phyloP scores from a whole-genome alignment of 2,888 invertebrate genomes.

The Eupithecia insigniata region DNA sequence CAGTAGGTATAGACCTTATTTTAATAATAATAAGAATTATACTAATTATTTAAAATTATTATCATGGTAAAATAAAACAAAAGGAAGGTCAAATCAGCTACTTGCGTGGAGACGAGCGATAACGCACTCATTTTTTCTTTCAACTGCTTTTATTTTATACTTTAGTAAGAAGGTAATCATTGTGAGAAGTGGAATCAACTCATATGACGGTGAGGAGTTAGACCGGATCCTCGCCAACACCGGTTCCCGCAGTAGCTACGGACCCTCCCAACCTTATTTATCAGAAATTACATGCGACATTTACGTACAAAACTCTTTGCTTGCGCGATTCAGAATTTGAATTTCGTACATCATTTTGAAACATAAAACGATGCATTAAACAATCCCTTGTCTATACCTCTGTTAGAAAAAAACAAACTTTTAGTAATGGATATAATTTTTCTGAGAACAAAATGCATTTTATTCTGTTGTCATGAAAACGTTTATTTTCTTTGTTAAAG shows the following conservation, averaged over 20 bases:
- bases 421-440: no score
- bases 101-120: neutral
- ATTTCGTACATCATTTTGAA: neutral
- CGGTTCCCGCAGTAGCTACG: slow-evolving; percentile 25
- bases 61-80: neutral
- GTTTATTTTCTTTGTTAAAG: neutral
- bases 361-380: no score
- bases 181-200: slow-evolving; percentile 13
- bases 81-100: slow-evolving; percentile 10
- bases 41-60: no score
- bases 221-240: slow-evolving; percentile 24
- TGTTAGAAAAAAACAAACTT: no score
- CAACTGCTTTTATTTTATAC: neutral
- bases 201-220: slow-evolving; percentile 15
- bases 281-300: neutral
- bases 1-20: no score
- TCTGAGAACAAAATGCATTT: no score
- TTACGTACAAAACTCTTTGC: neutral
- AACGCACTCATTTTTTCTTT: no score
- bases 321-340: neutral
- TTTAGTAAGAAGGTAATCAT: neutral
- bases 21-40: no score
- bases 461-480: no score
- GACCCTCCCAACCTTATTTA: slow-evolving; percentile 12
- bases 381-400: no score